These are phyloP conservation scores for Tetragnatha montana DNA, from an alignment of 2,888 invertebrate genomes.

Conservation along the genomic window DNA sequence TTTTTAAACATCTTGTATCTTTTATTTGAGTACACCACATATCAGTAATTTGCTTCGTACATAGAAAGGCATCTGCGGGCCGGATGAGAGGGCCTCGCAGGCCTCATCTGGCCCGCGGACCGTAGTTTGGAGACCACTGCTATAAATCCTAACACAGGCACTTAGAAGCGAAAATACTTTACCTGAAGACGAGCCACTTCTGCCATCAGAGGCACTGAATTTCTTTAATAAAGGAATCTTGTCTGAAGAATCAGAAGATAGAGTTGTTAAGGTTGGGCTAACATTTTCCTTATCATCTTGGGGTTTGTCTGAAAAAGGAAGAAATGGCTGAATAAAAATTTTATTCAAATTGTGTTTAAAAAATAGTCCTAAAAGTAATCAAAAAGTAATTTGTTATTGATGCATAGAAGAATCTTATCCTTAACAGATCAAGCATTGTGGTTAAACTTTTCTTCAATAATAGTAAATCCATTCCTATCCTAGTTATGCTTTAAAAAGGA, in stretches of 20 bases:
- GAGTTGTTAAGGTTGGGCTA: constrained; percentile 72
- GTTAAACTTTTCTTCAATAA: too few relatives aligned
- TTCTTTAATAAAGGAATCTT: constrained; percentile 76
- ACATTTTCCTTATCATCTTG: constrained; percentile 82
- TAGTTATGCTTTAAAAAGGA: neutral
- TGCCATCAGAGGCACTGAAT: constrained; percentile 72
- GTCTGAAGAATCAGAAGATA: constrained; percentile 76
- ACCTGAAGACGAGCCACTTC: constrained; percentile 73
- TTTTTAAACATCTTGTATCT: too few relatives aligned
- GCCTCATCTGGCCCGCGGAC: too few relatives aligned
- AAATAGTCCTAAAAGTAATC: neutral
- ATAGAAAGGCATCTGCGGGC: too few relatives aligned
- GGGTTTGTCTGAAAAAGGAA: constrained; percentile 80
- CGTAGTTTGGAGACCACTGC: too few relatives aligned
- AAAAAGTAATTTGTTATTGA: neutral
- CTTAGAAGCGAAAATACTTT: constrained; percentile 1
- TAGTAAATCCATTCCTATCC: neutral
- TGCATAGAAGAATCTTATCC: neutral
- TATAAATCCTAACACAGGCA: too few relatives aligned
- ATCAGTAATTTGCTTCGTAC: too few relatives aligned
- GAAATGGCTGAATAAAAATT: neutral
- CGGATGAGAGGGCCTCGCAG: too few relatives aligned
- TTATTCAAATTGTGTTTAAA: neutral
- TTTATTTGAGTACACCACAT: too few relatives aligned
- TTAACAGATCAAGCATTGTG: too few relatives aligned